Base-by-base conservation (phyloP, 92 coral and sea anemone genomes). In the Nematostella vectensis region DNA sequence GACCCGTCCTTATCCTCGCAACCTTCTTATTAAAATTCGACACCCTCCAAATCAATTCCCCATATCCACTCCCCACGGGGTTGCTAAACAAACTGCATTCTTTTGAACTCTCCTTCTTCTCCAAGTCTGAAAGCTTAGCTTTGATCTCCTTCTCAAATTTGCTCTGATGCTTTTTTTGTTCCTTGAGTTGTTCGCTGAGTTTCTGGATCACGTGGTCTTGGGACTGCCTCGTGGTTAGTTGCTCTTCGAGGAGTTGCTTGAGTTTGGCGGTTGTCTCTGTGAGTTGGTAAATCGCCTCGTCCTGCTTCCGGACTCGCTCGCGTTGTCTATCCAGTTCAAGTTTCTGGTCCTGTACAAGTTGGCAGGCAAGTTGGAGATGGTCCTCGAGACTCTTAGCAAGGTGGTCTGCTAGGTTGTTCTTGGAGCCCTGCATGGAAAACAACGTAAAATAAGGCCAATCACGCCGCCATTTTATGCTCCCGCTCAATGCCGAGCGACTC, bases 1-100 rank as follows among this genome's bases (percentile, higher is more conserved):
- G 86, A 18, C 99, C 96, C 48, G 81, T 58, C 31, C 85, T 74
- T 11, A 93, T 70, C 8, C 99, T 79, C 31, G 86, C 74, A 39
- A 93, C 69, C 44, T 96, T 71, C 19, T 95, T 79, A 6, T 63
- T 45, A 52, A 78, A 72, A 74, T 74, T 93, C 16, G 77, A 63
- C 12, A 93, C 61, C 40, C 83, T 76, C 99, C 99, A 93, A 0
- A 93, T 69, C 15, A 77, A 88, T 59, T 93, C 96, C 16, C 99
- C 96, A 58, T 82, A 87, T 3, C 99, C 87, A 45, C 57, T 75
- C 2, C 80, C 62, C 3, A 83, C 88, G 0, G 88, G 95, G 48
- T 70, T 71, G 20, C 78, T 78, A 24, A 71, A 16, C 0, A 85
- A 55, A 18, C 62, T 72, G 24, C 66, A 55, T 31, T 68, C 51